Evolutionary conservation across 2,113 vertebrate genomes (phyloP).

Genomic region (Microcebus ravelobensis): DNA sequence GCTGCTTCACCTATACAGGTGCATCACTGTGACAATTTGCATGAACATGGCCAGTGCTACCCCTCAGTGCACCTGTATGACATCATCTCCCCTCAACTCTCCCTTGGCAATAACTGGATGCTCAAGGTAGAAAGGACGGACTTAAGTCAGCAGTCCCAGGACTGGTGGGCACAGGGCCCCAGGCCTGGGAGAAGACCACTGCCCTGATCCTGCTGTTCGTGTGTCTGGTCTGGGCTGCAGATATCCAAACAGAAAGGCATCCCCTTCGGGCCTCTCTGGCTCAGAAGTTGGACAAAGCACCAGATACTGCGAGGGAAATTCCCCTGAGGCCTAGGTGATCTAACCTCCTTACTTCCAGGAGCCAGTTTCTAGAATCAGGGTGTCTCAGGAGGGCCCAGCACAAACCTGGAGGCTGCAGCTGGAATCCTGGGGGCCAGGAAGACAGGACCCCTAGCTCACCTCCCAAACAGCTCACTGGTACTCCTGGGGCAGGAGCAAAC

Average conservation of each 20-base stretch:
- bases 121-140: too few relatives aligned
- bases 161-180: rapidly evolving
- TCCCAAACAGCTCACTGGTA: neutral
- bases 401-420: neutral
- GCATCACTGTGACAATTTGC: rapidly evolving
- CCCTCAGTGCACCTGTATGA: rapidly evolving
- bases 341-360: neutral
- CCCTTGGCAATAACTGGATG: neutral
- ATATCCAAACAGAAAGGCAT: neutral
- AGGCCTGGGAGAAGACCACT: rapidly evolving
- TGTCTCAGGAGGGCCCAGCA: neutral
- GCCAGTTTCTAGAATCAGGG: neutral
- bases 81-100: rapidly evolving
- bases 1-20: neutral
- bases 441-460: neutral
- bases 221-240: neutral
- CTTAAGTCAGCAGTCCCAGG: neutral
- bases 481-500: neutral
- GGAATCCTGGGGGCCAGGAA: neutral
- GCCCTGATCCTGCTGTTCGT: neutral
- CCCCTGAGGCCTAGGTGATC: neutral
- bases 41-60: rapidly evolving
- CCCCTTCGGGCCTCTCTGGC: neutral
- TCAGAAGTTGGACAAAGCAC: neutral
- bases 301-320: neutral